phyloP scores from a whole-genome alignment of 2,888 invertebrate species.

The Lapara coniferarum region DNA sequence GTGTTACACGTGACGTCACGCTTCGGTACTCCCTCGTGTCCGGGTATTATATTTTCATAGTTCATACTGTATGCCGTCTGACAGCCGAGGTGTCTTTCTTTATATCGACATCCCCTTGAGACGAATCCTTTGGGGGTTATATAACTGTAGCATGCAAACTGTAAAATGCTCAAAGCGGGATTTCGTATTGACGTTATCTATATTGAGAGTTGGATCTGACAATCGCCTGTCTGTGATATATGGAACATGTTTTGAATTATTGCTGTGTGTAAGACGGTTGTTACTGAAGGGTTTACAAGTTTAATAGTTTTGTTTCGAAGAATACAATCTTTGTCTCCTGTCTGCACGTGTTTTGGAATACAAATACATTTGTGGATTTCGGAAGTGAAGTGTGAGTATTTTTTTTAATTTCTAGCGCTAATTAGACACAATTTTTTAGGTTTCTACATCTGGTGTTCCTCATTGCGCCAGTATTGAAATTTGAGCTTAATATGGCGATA shows the following conservation, averaged over 20 bases:
- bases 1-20: slow-evolving; percentile 60
- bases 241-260: slow-evolving; percentile 21
- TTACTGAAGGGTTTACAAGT: slow-evolving; percentile 9
- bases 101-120: not conserved
- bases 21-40: slow-evolving; percentile 50
- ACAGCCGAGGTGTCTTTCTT: not conserved
- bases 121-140: slow-evolving; percentile 5
- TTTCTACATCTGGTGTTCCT: too few relatives aligned
- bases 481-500: too few relatives aligned
- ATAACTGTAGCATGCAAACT: slow-evolving; percentile 13
- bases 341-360: too few relatives aligned
- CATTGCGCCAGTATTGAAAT: too few relatives aligned
- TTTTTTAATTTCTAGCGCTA: too few relatives aligned
- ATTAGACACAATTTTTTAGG: too few relatives aligned
- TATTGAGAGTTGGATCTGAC: slow-evolving; percentile 1
- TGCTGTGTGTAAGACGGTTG: slow-evolving; percentile 12
- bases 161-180: slow-evolving; percentile 14
- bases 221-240: slow-evolving; percentile 19
- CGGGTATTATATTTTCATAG: slow-evolving; percentile 27
- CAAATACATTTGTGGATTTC: too few relatives aligned
- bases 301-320: slow-evolving; percentile 12
- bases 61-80: slow-evolving; percentile 14
- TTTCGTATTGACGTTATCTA: slow-evolving; percentile 20
- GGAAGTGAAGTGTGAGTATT: too few relatives aligned
- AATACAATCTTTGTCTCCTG: too few relatives aligned